Evolutionary conservation across 2,888 invertebrate genomes (phyloP).

Genomic region (Agrotis puta): DNA sequence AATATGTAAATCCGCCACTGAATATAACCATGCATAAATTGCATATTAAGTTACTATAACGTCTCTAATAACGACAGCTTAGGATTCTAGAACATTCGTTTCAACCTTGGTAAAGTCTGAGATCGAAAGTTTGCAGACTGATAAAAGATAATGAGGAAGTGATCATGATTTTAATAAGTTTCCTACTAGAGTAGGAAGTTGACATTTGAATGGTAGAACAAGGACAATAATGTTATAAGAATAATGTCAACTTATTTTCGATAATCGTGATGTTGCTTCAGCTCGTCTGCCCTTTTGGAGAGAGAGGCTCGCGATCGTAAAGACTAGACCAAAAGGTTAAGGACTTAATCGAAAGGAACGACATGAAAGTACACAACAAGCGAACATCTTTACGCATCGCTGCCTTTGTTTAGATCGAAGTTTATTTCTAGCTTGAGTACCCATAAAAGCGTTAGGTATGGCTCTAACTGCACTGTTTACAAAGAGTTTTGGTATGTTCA

Average conservation of each 20-base stretch:
- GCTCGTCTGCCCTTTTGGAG: conserved; percentile 79
- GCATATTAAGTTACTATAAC: too few species aligned
- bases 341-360: conserved; percentile 60
- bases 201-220: conserved; percentile 26
- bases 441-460: neutral
- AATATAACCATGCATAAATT: too few species aligned
- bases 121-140: neutral
- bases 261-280: conserved; percentile 29
- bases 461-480: neutral
- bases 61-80: neutral
- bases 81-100: conserved; percentile 6
- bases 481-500: neutral
- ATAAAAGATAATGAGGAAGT: conserved; percentile 27
- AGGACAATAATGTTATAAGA: conserved; percentile 13
- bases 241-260: conserved; percentile 17
- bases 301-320: conserved; percentile 39
- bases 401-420: conserved; percentile 33
- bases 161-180: conserved; percentile 26
- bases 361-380: conserved; percentile 44
- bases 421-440: conserved; percentile 26
- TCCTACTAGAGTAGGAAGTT: conserved; percentile 27
- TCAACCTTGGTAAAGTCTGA: conserved; percentile 6
- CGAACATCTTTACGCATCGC: conserved; percentile 29
- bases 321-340: conserved; percentile 59
- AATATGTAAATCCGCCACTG: too few species aligned